Evolutionary conservation across 64 coral and sea anemone species (phyloP), one percentile per base, ranked within the genome.

Genomic region (Stichodactyla mertensii): DNA sequence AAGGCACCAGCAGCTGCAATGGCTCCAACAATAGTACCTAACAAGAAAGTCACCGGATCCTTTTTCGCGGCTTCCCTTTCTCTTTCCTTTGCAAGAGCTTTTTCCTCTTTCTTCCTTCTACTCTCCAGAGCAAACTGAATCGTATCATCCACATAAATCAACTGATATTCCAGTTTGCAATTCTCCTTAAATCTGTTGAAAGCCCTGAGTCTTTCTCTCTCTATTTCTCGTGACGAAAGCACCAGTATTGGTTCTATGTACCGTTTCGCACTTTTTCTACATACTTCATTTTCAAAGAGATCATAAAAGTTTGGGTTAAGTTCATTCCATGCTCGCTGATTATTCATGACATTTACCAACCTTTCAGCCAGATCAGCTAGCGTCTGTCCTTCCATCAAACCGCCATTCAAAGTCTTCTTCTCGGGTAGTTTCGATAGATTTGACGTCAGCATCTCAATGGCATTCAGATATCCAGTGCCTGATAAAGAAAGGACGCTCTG

Each of bases 371-470:
- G 36, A 19, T 83, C 79, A 4, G 71, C 82, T n/a, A 85, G 55
- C 52, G 20, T 80, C 18, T 58, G 13, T 1, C 93, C 93, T 19
- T 91, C 89, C 64, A 94, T 91, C 4, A 56, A 22, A 58, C 71
- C 82, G 12, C 89, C 89, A 5, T 54, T 27, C 15, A 88, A 70
- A 6, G 93, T 94, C 55, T 77, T 87, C 67, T 94, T 94, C 55
- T 55, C 77, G 3, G 92, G 89, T 55, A 88, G 84, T 11, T 91
- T 54, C 6, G 87, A 16, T 10, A 81, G 51, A 19, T 52, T 18
- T 52, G 51, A 22, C 4, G 36, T 28, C 15, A 81, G 16, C 4
- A 15, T 81, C 16, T 55, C 51, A 15, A 81, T 81, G 36, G n/a
- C 16, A 10, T 81, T 9, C 36, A 81, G 26, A 81, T 81, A 81